Evolutionary conservation across 2,888 invertebrate species (phyloP).

Genomic region (Euzetes globulus): DNA sequence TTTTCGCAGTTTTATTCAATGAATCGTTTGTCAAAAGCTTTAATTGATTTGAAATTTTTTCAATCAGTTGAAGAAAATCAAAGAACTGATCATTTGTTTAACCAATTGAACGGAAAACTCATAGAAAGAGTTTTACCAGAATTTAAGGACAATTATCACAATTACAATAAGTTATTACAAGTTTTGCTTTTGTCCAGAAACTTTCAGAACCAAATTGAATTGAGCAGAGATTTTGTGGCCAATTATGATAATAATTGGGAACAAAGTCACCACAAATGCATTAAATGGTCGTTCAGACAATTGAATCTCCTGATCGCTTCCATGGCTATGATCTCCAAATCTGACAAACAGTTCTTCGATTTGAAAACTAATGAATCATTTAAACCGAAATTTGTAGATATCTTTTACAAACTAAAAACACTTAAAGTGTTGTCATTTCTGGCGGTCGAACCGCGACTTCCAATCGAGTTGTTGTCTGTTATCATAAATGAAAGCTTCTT

Average conservation of each 20-base stretch:
- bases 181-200: neutral
- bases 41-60: neutral
- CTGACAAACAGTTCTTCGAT: neutral
- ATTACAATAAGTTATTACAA: neutral
- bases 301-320: conserved; percentile 17
- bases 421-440: conserved; percentile 24
- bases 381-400: neutral
- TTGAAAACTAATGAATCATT: neutral
- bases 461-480: neutral
- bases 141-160: neutral
- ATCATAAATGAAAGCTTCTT: conserved; percentile 19
- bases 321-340: neutral
- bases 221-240: neutral
- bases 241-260: neutral
- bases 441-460: conserved; percentile 14
- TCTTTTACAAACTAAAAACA: conserved; percentile 14
- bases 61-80: neutral
- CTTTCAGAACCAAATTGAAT: neutral
- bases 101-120: neutral
- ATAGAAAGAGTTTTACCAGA: neutral
- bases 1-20: conserved; percentile 14
- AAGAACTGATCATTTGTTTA: neutral
- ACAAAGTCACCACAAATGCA: neutral
- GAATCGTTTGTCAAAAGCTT: neutral
- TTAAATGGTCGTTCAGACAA: conserved; percentile 13